Conservation (phyloP, 2,113 vertebrate species). For the Leucopternis melanops region DNA sequence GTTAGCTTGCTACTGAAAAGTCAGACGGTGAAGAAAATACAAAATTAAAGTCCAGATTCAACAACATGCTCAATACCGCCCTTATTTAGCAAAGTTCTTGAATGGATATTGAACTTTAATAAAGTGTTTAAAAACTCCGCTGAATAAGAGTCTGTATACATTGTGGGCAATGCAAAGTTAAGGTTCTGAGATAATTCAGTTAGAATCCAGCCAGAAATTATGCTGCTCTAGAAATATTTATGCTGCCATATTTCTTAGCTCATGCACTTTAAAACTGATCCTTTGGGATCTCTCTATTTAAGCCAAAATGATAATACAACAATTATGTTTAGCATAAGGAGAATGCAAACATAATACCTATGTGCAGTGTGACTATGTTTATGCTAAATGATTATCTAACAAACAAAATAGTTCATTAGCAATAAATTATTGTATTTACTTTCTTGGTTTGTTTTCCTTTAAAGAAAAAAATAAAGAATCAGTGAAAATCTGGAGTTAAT, state of each 20-base stretch:
- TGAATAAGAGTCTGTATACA: not conserved
- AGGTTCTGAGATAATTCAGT: constrained; percentile 1
- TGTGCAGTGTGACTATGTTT: not conserved
- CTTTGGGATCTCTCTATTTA: not conserved
- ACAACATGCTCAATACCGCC: not conserved
- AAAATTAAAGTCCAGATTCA: constrained; percentile 3
- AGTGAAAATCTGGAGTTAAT: constrained; percentile 26
- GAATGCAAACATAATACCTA: not conserved
- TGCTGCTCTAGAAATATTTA: constrained; percentile 1
- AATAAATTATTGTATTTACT: not conserved
- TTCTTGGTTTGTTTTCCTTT: not conserved
- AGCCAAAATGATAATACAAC: not conserved
- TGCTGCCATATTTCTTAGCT: constrained; percentile 21
- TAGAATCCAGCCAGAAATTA: constrained; percentile 18
- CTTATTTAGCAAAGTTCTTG: not conserved
- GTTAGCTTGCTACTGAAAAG: constrained; percentile 11
- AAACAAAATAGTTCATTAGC: not conserved
- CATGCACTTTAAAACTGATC: not conserved
- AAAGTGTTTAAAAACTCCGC: not conserved
- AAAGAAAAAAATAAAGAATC: not conserved
- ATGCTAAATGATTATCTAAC: not conserved
- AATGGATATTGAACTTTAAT: not conserved
- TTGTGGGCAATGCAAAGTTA: not conserved
- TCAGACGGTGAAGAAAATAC: not conserved
- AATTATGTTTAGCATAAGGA: not conserved